Conservation (phyloP, 2,113 vertebrate genomes). For the Pygoscelis antarcticus region DNA sequence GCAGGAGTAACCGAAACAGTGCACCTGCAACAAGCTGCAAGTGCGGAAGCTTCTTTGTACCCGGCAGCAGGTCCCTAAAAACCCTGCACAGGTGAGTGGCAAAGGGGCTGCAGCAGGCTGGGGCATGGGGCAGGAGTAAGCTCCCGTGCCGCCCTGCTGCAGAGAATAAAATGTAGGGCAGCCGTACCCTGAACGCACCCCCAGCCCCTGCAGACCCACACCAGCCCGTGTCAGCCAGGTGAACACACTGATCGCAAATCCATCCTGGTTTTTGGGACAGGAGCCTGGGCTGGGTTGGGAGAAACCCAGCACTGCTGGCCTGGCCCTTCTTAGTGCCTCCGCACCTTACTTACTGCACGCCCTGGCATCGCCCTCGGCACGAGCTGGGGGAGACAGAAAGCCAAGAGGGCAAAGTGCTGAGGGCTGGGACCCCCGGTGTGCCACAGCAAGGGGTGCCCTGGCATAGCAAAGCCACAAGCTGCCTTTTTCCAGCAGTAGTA, state of each 20-base stretch:
- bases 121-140: background rate
- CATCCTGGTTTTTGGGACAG: background rate
- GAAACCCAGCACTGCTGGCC: background rate
- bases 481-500: background rate
- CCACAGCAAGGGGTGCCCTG: background rate
- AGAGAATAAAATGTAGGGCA: background rate
- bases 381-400: background rate
- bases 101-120: fast-evolving
- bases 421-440: fast-evolving
- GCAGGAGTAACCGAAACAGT: fast-evolving
- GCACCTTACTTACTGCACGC: fast-evolving
- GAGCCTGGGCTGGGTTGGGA: background rate
- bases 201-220: background rate
- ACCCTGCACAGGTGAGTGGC: fast-evolving
- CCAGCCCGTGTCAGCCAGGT: fast-evolving
- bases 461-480: background rate
- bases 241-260: background rate
- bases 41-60: background rate
- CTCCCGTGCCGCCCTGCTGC: background rate
- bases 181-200: fast-evolving
- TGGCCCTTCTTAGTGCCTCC: background rate
- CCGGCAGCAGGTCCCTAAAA: background rate
- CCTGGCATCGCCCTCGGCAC: fast-evolving
- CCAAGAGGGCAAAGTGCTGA: background rate
- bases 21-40: background rate